Base-by-base conservation (phyloP, 2,797 vertebrate species). In the Sebastolobus altivelis region DNA sequence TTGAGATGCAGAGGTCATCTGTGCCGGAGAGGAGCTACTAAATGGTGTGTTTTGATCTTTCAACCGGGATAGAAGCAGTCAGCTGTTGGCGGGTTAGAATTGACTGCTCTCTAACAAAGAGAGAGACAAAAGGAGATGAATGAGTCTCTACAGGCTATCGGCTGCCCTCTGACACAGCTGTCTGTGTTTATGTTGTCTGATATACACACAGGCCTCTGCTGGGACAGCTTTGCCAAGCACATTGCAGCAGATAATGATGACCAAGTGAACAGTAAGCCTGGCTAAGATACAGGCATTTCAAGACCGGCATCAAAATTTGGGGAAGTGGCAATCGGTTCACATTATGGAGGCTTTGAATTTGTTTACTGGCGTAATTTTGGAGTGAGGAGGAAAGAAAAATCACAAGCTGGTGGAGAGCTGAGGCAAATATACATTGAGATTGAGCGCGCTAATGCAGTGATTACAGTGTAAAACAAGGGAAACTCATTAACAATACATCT, bases 11-110 rank as follows among this genome's bases (percentile, higher is more conserved):
- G 83, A 89, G 92, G 92, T 92, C 87, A 87, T 79, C 79, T 59
- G 73, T 83, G 85, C 82, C 60, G 72, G 66, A 87, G 85, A 80
- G 75, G 81, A 88, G 83, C 82, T 56, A 61, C 91, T 95, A 92
- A 94, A 93, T 89, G 82, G 70, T 86, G 69, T 80, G 81, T 90
- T 94, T 88, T 92, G 89, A 92, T 93, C 89, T 87, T 84, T 91
- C 76, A 78, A 65, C 66, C 8, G 55, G 87, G 86, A 87, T 63
- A 62, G 86, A 77, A 81, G 74, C 31, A 54, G 82, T 83, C 85
- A 79, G 80, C 75, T 80, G 88, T 80, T 85, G 71, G 72, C 58
- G 33, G 37, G 83, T 61, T 54, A 70, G 75, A 83, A 80, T 54
- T 68, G 81, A 87, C 72, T 75, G 83, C 61, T 61, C 77, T 75